A percentile compares a stretch with the other conserved stretches of the same genome.
Evolutionary conservation across 1,140 invertebrate genomes (phyloP).

Genomic region (Stegodyphus dumicola): DNA sequence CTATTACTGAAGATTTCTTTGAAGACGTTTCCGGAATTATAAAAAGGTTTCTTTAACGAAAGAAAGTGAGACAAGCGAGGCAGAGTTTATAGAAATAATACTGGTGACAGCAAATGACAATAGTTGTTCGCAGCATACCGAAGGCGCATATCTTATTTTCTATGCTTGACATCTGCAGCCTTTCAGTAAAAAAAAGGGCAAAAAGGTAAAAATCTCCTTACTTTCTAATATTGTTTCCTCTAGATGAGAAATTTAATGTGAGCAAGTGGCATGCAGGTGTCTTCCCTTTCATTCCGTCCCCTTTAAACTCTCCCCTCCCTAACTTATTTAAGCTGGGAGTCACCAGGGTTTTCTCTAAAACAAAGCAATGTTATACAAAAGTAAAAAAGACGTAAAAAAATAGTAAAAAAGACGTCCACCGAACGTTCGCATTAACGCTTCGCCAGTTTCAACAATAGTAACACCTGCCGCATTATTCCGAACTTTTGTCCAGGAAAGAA

Average conservation of each 20-base stretch:
- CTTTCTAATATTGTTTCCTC: constrained; percentile 20
- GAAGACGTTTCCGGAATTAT: too few species aligned
- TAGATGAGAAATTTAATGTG: constrained; percentile 10
- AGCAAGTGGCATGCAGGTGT: constrained; percentile 5
- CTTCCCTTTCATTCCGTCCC: constrained; percentile 1
- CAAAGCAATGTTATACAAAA: constrained; percentile 35
- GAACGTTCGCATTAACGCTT: constrained; percentile 12
- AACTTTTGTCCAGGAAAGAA: constrained; percentile 54
- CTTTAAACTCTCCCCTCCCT: constrained; percentile 8
- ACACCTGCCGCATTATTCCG: constrained; percentile 53
- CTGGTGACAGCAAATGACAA: too few species aligned
- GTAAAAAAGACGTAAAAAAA: background rate
- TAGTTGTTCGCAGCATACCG: too few species aligned
- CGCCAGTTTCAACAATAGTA: constrained; percentile 41
- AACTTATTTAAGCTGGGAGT: background rate
- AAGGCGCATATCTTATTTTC: too few species aligned
- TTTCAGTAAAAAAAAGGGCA: background rate
- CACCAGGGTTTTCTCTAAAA: constrained; percentile 9
- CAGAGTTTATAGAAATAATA: too few species aligned
- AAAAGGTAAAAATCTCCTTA: background rate
- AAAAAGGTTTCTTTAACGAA: too few species aligned
- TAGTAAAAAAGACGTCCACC: background rate
- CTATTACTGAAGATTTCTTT: too few species aligned
- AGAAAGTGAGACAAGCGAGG: too few species aligned
- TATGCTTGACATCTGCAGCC: constrained; percentile 21